Evolutionary conservation across 2,888 invertebrate genomes (phyloP).

Genomic region (Leistus spinibarbis): DNA sequence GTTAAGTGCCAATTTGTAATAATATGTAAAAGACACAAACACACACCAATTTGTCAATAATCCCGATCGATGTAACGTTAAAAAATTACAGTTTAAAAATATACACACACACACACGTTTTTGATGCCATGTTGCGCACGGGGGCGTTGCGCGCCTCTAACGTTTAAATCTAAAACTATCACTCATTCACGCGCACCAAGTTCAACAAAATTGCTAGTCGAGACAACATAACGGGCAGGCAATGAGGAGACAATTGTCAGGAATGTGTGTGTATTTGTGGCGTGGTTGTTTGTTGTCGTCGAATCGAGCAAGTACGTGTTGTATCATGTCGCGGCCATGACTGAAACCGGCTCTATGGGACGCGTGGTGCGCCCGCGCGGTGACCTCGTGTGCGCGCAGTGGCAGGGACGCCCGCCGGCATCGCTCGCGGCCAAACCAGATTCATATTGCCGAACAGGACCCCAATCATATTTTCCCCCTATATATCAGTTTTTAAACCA

Average conservation of each 20-base stretch:
- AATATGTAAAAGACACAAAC: not conserved
- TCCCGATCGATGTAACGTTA: not conserved
- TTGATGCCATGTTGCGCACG: not conserved
- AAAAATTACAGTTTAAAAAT: not conserved
- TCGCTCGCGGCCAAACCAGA: slow-evolving; percentile 33
- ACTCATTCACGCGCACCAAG: not conserved
- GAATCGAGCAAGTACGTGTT: slow-evolving; percentile 58
- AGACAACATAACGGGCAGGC: not conserved
- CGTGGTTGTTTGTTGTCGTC: not conserved
- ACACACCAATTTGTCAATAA: not conserved
- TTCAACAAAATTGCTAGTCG: not conserved
- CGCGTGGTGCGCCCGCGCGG: slow-evolving; percentile 62
- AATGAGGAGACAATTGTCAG: not conserved
- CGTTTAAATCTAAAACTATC: not conserved
- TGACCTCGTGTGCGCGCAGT: slow-evolving; percentile 57
- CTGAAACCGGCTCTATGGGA: slow-evolving; percentile 58
- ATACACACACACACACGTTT: not conserved
- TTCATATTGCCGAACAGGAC: not conserved
- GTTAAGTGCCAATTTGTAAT: not conserved
- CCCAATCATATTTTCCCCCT: not conserved
- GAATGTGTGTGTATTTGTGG: not conserved
- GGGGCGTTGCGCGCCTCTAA: slow-evolving; percentile 7
- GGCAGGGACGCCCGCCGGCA: slow-evolving; percentile 40
- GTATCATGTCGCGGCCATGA: slow-evolving; percentile 63
- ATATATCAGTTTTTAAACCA: not conserved